A percentile compares a stretch with the other conserved stretches of the same genome.
phyloP scores from a whole-genome alignment of 2,888 invertebrate species.

The Dendrolimus houi region DNA sequence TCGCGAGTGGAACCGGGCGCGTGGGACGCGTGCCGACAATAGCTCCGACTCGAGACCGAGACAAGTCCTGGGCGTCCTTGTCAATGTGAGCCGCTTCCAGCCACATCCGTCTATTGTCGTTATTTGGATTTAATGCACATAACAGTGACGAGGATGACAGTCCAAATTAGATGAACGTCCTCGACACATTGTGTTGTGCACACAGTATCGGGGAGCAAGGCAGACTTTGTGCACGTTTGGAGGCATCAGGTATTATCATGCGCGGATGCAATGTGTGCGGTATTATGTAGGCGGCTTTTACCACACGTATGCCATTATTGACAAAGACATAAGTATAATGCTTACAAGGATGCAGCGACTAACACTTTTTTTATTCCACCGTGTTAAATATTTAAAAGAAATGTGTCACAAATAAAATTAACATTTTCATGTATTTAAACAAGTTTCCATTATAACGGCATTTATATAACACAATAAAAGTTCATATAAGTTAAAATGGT shows the following conservation, averaged over 20 bases:
- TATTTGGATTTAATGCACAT: constrained; percentile 67
- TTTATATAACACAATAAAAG: constrained; percentile 57
- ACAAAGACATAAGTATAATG: neutral
- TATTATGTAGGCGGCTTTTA: constrained; percentile 44
- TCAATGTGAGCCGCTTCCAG: constrained; percentile 75
- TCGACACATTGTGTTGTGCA: neutral
- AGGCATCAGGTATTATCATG: neutral
- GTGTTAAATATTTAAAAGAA: neutral
- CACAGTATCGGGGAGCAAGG: neutral
- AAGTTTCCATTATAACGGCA: constrained; percentile 41
- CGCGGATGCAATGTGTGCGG: constrained; percentile 37
- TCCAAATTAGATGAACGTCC: constrained; percentile 20
- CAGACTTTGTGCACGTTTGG: neutral
- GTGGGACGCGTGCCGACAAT: constrained; percentile 70
- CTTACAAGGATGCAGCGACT: constrained; percentile 8
- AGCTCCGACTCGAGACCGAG: constrained; percentile 29
- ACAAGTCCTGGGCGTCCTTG: constrained; percentile 75
- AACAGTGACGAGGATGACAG: constrained; percentile 54
- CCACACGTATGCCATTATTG: constrained; percentile 10
- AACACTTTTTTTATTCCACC: no score
- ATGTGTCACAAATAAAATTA: constrained; percentile 18
- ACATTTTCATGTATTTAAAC: constrained; percentile 48
- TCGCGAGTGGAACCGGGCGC: constrained; percentile 50
- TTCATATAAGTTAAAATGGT: constrained; percentile 56
- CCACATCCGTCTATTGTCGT: constrained; percentile 75